Base-by-base conservation (phyloP, 2,113 vertebrate genomes). In the Symphodus melops region DNA sequence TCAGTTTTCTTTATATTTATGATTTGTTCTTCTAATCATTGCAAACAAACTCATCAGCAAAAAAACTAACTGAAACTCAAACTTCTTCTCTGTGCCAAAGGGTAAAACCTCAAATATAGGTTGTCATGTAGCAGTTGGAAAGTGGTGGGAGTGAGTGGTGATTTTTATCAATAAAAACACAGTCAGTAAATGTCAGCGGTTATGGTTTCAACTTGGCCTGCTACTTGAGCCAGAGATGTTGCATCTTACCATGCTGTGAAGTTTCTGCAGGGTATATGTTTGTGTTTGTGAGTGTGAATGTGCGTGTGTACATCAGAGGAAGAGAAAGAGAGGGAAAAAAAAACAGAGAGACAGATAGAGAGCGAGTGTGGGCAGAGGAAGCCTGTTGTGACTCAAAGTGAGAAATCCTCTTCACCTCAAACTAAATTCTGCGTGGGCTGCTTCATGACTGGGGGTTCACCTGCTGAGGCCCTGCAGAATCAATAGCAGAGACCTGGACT, bases 311-410 rank as follows among this genome's bases (percentile, higher is more conserved):
- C 23, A 46, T 55, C 51, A 52, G 41, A 60, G 48, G 10, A 83
- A 20, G 56, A 48, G 61, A 79, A 9, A 64, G 25, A 53, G 0
- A 60, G 41, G n/a, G n/a, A n/a, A 67, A 76, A 11, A 67, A 23
- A 56, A 0, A 59, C 39, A 75, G 61, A 68, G 59, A 67, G 19
- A 16, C 3, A 59, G 54, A 41, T n/a, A 48, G 20, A 53, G 54
- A 58, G 68, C 41, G 76, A 42, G 92, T 90, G 91, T 90, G 91
- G 91, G 91, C 89, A 91, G 88, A 83, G 83, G 84, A 92, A 88
- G 82, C 77, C 69, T 75, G 77, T 84, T 86, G 86, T 94, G 93
- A 94, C 85, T 94, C 92, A 93, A 92, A 91, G 84, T 86, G 92
- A 93, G 89, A 93, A 91, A 88, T 87, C 85, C 89, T 92, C 84